Percentiles rank a stretch among this genome's conserved stretches.
phyloP scores from a whole-genome alignment of 2,888 invertebrate genomes.

The Tanypteryx hageni region DNA sequence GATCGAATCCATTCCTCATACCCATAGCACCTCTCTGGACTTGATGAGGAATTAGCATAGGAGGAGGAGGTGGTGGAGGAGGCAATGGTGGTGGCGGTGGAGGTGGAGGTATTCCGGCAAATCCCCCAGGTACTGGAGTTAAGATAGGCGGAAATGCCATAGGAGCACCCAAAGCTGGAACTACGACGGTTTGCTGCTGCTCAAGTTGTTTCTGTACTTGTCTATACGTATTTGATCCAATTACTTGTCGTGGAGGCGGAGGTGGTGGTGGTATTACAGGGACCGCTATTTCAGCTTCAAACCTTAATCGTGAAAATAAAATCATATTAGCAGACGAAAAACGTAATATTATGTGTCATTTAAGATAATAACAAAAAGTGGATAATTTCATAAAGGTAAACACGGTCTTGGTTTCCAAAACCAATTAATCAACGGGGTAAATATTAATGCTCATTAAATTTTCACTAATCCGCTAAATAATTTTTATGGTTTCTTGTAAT shows the following conservation, averaged over 20 bases:
- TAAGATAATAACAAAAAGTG: too few species aligned
- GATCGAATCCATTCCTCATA: slow-evolving; percentile 33
- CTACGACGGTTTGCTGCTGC: slow-evolving; percentile 74
- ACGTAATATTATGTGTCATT: too few species aligned
- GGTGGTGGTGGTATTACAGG: slow-evolving; percentile 76
- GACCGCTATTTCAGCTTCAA: slow-evolving; percentile 88
- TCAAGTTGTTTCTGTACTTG: slow-evolving; percentile 82
- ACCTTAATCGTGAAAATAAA: slow-evolving; percentile 77
- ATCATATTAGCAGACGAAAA: neutral
- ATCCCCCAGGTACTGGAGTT: slow-evolving; percentile 75
- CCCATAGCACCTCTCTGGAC: slow-evolving; percentile 73
- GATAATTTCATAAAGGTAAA: too few species aligned
- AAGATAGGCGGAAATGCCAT: slow-evolving; percentile 73
- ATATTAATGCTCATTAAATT: too few species aligned
- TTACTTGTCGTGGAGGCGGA: slow-evolving; percentile 78
- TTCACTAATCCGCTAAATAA: too few species aligned
- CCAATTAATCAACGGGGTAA: too few species aligned
- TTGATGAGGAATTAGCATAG: slow-evolving; percentile 84
- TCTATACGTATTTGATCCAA: slow-evolving; percentile 85
- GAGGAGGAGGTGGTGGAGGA: slow-evolving; percentile 73
- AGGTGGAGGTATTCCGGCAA: slow-evolving; percentile 81
- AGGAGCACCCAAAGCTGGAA: slow-evolving; percentile 72
- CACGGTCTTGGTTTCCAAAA: too few species aligned
- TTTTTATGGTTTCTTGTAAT: too few species aligned
- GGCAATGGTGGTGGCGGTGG: slow-evolving; percentile 78